Evolutionary conservation across 1,140 invertebrate species (phyloP), one percentile per base, ranked within the genome.

Genomic region (Wasmannia auropunctata): DNA sequence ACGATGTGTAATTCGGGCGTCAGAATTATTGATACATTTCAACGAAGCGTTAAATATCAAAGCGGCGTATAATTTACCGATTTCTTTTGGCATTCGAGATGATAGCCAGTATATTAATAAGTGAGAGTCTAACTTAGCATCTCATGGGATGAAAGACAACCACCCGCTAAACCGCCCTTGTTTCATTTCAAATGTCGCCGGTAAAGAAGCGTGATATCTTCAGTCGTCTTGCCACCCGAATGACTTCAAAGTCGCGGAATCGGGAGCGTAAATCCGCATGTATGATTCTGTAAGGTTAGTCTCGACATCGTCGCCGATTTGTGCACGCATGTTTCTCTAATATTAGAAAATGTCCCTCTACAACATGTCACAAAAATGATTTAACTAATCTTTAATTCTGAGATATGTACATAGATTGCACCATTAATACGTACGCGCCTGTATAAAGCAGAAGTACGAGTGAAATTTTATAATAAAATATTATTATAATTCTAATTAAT

Each of bases 261-360:
- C 25, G 8, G 19, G 10, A 3, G 19, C 25, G 11, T 46, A 77
- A 62, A 77, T 63, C 10, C 28, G 46, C 46, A 46, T 11, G 19
- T 16, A 31, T 14, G 19, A 63, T 77, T 63, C n/a, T 31, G 28
- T 34, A 77, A 77, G 37, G 37, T 77, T 43, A 46, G 10, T 77
- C 56, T 43, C 75, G 7, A 63, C 75, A 62, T 77, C 19, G 19
- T 76, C 25, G 37, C 11, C 19, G 11, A 62, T 63, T 62, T 77
- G 70, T 54, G 31, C 34, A 22, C 28, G 3, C 7, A 56, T 56
- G 28, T 74, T 77, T 63, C 56, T 63, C 75, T 77, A 77, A 63
- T 77, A 63, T 77, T 77, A 77, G 75, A 77, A 77, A 77, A 62
- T 77, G 40, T 46, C 11, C 25, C 19, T 62, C 11, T 34, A 60